These are phyloP conservation scores for Maniola jurtina DNA, from an alignment of 1,140 invertebrate genomes.

Conservation along the genomic window DNA sequence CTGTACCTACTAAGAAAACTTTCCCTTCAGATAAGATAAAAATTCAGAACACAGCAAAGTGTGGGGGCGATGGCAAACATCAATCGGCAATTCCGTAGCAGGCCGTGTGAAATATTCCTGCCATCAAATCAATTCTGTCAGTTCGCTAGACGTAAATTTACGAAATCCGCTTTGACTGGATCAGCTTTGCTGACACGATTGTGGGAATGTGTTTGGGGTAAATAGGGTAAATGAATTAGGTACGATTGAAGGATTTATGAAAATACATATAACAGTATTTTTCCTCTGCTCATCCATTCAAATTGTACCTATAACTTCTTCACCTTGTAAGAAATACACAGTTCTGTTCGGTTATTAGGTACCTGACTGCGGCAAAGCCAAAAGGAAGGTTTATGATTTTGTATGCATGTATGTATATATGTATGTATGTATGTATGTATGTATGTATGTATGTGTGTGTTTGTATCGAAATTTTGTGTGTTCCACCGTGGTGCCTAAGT, in stretches of 20 bases:
- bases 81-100: neutral
- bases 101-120: conserved; percentile 22
- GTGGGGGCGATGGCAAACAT: neutral
- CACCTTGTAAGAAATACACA: neutral
- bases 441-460: no score
- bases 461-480: no score
- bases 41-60: neutral
- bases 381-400: no score
- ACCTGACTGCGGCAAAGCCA: no score
- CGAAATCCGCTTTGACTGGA: conserved; percentile 12
- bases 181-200: conserved; percentile 11
- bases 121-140: conserved; percentile 29
- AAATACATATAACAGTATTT: neutral
- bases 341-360: no score
- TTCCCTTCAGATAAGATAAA: no score
- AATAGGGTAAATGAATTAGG: conserved; percentile 10
- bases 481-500: no score
- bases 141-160: conserved; percentile 21
- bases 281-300: no score
- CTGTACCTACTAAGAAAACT: no score
- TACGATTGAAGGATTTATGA: neutral
- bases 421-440: no score
- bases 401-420: no score
- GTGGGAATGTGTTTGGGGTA: conserved; percentile 13
- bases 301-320: no score